These are phyloP conservation scores for Autographa gamma DNA, from an alignment of 2,888 invertebrate species.

Conservation along the genomic window DNA sequence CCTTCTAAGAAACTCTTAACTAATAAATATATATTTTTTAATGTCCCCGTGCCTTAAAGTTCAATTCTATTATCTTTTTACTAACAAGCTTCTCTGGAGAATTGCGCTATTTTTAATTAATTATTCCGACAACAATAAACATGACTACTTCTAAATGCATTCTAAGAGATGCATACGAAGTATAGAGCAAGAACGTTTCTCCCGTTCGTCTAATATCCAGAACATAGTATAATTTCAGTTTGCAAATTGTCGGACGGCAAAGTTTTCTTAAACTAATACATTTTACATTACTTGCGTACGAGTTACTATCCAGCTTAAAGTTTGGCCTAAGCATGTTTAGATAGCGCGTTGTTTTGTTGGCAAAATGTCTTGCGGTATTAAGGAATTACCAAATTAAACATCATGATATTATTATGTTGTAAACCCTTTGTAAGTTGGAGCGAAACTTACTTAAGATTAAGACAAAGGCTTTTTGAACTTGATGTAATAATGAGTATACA, in stretches of 20 bases:
- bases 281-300: constrained; percentile 40
- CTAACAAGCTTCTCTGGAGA: no score
- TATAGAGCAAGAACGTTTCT: neutral
- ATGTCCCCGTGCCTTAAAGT: no score
- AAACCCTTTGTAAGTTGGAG: constrained; percentile 7
- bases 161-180: neutral
- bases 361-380: constrained; percentile 33
- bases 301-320: constrained; percentile 21
- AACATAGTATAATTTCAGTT: constrained; percentile 35
- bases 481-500: constrained; percentile 30
- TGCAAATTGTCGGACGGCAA: constrained; percentile 35
- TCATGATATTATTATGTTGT: constrained; percentile 26
- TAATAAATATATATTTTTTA: no score
- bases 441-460: constrained; percentile 28
- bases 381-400: constrained; percentile 42
- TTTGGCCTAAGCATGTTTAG: constrained; percentile 25
- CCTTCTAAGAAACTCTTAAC: no score
- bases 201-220: neutral
- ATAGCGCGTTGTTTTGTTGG: constrained; percentile 20
- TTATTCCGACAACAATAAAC: no score
- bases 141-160: neutral
- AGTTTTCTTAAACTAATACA: constrained; percentile 39
- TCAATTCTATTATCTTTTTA: no score
- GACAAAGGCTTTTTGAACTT: constrained; percentile 29
- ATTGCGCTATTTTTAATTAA: no score